Percentiles rank a stretch among this genome's conserved stretches.
Evolutionary conservation across 2,888 invertebrate genomes (phyloP).

Genomic region (Phrixothrix hirtus): DNA sequence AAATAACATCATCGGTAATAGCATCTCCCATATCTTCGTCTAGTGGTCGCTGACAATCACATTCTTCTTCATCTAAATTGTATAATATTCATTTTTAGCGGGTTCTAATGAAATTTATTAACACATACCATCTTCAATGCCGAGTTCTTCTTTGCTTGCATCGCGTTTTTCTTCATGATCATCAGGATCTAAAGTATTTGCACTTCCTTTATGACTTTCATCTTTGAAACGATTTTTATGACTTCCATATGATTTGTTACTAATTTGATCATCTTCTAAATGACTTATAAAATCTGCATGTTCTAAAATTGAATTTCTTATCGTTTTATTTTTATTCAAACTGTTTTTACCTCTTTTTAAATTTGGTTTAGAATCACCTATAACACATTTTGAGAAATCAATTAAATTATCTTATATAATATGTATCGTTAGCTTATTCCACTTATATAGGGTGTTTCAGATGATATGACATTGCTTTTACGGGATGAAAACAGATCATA

Average conservation of each 20-base stretch:
- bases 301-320: constrained; percentile 72
- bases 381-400: no score
- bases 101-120: not conserved
- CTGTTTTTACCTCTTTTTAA: constrained; percentile 79
- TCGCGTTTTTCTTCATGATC: constrained; percentile 85
- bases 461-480: no score
- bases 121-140: constrained; percentile 71
- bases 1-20: constrained; percentile 77
- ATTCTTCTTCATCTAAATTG: constrained; percentile 60
- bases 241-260: constrained; percentile 91
- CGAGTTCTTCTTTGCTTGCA: constrained; percentile 87
- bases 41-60: constrained; percentile 68
- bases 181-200: constrained; percentile 73
- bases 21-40: constrained; percentile 73
- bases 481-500: no score
- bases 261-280: constrained; percentile 74
- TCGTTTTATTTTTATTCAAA: constrained; percentile 76
- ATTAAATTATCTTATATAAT: no score
- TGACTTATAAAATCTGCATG: constrained; percentile 54
- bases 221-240: constrained; percentile 90
- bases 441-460: no score
- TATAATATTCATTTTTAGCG: constrained; percentile 42
- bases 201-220: constrained; percentile 89
- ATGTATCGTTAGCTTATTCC: no score
- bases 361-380: constrained; percentile 80